A percentile compares a stretch with the other conserved stretches of the same genome.
Evolutionary conservation across 2,113 vertebrate species (phyloP).

Genomic region (Lonchura striata): DNA sequence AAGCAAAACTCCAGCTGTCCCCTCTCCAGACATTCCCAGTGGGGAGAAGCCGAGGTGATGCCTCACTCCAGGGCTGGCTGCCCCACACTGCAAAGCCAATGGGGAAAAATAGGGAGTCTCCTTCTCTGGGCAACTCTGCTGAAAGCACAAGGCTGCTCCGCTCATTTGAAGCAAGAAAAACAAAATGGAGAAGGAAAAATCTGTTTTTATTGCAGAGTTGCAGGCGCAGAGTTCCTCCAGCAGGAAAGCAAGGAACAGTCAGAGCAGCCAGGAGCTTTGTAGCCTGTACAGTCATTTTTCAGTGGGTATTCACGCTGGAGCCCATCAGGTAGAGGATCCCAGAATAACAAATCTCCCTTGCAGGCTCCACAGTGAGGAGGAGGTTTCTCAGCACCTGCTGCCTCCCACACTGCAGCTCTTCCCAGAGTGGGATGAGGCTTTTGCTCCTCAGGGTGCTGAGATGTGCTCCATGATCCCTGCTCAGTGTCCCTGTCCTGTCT

Average conservation of each 20-base stretch:
- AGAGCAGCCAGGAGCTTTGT: not conserved
- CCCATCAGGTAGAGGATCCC: slow-evolving; percentile 39
- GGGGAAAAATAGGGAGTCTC: not conserved
- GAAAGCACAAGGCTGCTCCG: not conserved
- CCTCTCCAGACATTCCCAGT: not conserved
- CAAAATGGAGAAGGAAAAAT: not conserved
- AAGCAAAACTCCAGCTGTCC: not conserved
- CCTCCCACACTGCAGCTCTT: slow-evolving; percentile 7
- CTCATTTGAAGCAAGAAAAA: not conserved
- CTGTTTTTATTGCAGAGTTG: not conserved
- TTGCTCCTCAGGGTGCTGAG: not conserved
- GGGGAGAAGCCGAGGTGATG: not conserved
- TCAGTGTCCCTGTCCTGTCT: not conserved
- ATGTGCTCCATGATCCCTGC: not conserved
- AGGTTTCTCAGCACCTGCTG: slow-evolving; percentile 50
- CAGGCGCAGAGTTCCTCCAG: not conserved
- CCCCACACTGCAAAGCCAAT: not conserved
- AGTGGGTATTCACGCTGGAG: not conserved
- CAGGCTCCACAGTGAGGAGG: slow-evolving; percentile 19
- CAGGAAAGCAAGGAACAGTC: not conserved
- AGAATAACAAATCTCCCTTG: slow-evolving; percentile 32
- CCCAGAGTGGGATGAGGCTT: not conserved
- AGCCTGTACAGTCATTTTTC: not conserved
- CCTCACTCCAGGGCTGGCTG: not conserved
- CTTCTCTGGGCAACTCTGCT: not conserved